Conservation (phyloP, 1,140 invertebrate species). For the Drosophila gunungcola region DNA sequence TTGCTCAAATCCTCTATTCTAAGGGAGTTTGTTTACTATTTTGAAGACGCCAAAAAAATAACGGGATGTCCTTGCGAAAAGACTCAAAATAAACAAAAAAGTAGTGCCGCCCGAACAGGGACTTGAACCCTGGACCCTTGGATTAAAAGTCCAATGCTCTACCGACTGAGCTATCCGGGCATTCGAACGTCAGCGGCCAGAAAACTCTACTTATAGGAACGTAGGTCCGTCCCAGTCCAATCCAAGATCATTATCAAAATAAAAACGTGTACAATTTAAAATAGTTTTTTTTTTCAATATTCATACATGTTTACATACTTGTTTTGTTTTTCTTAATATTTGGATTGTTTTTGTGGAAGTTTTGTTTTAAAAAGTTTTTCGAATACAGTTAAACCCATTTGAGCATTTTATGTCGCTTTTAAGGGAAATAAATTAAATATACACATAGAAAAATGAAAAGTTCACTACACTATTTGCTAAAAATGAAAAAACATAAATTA, state of each 20-base stretch:
- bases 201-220: conserved; percentile 5
- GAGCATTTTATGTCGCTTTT: too few species aligned
- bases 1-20: too few species aligned
- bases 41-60: too few species aligned
- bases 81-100: not conserved
- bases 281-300: conserved; percentile 76
- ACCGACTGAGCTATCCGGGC: conserved; percentile 92
- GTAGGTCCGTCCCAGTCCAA: not conserved
- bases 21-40: too few species aligned
- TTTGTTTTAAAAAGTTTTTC: conserved; percentile 64
- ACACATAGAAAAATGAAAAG: too few species aligned
- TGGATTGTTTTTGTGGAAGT: conserved; percentile 59
- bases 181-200: not conserved
- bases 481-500: too few species aligned
- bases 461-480: too few species aligned
- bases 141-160: conserved; percentile 93
- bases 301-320: conserved; percentile 79
- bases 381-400: conserved; percentile 81
- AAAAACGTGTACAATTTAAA: conserved; percentile 61
- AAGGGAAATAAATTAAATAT: too few species aligned
- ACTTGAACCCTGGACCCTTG: conserved; percentile 92
- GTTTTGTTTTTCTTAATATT: conserved; percentile 69
- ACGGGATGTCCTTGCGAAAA: too few species aligned
- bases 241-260: conserved; percentile 1
- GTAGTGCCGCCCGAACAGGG: conserved; percentile 89